Conservation (phyloP, 2,888 invertebrate species). For the Hirtodrosophila histrioides region DNA sequence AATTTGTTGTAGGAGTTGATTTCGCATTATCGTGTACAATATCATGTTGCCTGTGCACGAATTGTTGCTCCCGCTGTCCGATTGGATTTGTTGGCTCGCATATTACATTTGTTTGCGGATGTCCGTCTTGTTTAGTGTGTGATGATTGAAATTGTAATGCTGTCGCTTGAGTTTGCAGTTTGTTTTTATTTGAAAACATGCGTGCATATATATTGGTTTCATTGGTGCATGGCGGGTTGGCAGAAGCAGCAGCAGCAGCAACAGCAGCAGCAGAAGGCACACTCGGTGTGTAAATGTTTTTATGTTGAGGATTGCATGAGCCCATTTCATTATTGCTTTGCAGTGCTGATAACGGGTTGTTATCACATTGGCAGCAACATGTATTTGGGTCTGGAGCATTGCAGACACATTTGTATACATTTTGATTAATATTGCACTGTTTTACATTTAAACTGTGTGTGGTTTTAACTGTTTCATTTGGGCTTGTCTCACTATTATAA, state of each 20-base stretch:
- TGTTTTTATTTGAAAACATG: slow-evolving; percentile 44
- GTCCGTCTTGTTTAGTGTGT: slow-evolving; percentile 29
- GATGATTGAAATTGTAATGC: slow-evolving; percentile 35
- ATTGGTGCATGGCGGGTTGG: slow-evolving; percentile 47
- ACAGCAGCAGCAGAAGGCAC: slow-evolving; percentile 55
- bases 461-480: slow-evolving; percentile 29
- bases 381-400: slow-evolving; percentile 43
- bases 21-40: slow-evolving; percentile 40
- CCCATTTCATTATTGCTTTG: slow-evolving; percentile 51
- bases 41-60: slow-evolving; percentile 41
- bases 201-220: slow-evolving; percentile 41
- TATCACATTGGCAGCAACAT: slow-evolving; percentile 66
- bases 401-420: slow-evolving; percentile 55
- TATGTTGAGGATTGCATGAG: slow-evolving; percentile 42
- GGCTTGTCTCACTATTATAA: slow-evolving; percentile 65
- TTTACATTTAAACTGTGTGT: slow-evolving; percentile 23
- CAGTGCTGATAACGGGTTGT: slow-evolving; percentile 61
- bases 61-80: slow-evolving; percentile 31
- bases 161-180: background rate
- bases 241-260: slow-evolving; percentile 20
- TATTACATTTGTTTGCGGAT: slow-evolving; percentile 26
- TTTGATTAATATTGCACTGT: slow-evolving; percentile 46
- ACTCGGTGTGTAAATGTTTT: slow-evolving; percentile 63
- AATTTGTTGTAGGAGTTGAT: slow-evolving; percentile 35
- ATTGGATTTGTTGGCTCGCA: slow-evolving; percentile 37